A percentile compares a stretch with the other conserved stretches of the same genome.
phyloP scores from a whole-genome alignment of 2,888 invertebrate genomes.

The Coremacera marginata region DNA sequence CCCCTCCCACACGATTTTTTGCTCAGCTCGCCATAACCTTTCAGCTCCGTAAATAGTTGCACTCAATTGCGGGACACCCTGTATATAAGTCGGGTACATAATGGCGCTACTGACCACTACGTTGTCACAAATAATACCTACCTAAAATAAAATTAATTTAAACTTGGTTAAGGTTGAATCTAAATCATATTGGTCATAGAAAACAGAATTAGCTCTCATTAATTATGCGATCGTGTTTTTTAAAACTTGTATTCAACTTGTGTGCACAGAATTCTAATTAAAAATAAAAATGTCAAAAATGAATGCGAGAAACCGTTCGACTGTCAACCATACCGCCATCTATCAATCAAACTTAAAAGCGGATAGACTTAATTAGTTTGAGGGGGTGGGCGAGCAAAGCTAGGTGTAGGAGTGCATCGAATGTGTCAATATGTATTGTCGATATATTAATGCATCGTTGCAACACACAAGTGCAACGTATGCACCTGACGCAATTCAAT shows the following conservation, averaged over 20 bases:
- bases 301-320: neutral
- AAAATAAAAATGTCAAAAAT: neutral
- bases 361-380: neutral
- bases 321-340: conserved; percentile 12
- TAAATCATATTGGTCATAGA: too few species aligned
- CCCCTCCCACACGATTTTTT: too few species aligned
- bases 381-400: neutral
- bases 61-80: too few species aligned
- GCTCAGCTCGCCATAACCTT: too few species aligned
- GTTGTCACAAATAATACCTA: too few species aligned
- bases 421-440: neutral
- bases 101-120: too few species aligned
- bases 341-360: conserved; percentile 17
- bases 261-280: conserved; percentile 23
- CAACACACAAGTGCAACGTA: neutral
- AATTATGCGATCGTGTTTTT: neutral
- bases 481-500: conserved; percentile 1
- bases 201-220: neutral
- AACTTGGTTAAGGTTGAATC: too few species aligned
- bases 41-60: too few species aligned
- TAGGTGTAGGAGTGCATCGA: neutral
- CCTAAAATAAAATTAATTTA: too few species aligned
- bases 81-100: too few species aligned
- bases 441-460: neutral
- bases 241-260: neutral